Evolutionary conservation across 2,113 vertebrate species (phyloP).

Genomic region (Circaetus gallicus): DNA sequence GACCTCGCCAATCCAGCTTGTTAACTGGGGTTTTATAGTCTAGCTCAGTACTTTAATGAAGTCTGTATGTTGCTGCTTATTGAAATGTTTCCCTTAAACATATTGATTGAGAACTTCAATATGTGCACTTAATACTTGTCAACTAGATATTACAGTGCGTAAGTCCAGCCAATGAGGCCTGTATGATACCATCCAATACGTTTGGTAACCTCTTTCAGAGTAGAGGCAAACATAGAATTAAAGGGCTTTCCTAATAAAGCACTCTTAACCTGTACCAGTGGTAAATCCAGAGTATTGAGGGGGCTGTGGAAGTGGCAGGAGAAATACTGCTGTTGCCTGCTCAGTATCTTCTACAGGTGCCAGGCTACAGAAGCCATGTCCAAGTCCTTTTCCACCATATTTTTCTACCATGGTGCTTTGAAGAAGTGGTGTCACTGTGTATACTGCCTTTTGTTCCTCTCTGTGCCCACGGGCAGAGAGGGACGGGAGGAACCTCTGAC

Average conservation of each 20-base stretch:
- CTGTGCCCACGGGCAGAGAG: background rate
- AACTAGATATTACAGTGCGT: background rate
- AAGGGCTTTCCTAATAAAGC: background rate
- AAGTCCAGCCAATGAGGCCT: background rate
- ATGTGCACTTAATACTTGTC: background rate
- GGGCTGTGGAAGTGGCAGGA: background rate
- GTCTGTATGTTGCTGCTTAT: background rate
- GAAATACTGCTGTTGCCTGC: background rate
- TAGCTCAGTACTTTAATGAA: background rate
- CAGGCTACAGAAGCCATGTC: background rate
- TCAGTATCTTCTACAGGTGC: too few species aligned
- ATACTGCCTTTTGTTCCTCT: background rate
- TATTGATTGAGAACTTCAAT: background rate
- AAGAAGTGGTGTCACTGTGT: background rate
- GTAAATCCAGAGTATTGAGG: background rate
- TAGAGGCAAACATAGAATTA: background rate
- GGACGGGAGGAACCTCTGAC: background rate
- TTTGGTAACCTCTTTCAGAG: background rate
- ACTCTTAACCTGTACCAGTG: background rate
- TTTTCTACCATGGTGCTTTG: accelerated
- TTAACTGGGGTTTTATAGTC: background rate
- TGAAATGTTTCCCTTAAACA: background rate
- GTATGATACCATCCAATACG: background rate
- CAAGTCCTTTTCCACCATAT: background rate
- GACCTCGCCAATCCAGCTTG: background rate